Percentiles rank a stretch among this genome's conserved stretches.
These are phyloP conservation scores for Poeciliopsis presidionis DNA, from an alignment of 2,797 vertebrate species.

Conservation along the genomic window DNA sequence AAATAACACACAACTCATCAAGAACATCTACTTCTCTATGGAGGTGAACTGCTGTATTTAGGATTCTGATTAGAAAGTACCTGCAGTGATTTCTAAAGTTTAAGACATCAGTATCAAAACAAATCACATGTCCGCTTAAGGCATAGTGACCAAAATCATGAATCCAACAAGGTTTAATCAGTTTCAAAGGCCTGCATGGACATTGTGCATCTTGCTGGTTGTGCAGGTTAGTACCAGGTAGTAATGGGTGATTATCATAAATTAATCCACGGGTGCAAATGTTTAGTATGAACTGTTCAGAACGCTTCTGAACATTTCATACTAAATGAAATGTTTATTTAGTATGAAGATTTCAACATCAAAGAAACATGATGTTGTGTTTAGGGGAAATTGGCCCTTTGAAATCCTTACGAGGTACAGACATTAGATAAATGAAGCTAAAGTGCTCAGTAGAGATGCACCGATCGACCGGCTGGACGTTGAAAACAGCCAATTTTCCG, in stretches of 20 bases:
- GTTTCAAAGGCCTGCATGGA: slow-evolving; percentile 31
- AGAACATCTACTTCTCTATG: slow-evolving; percentile 30
- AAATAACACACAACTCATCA: slow-evolving; percentile 40
- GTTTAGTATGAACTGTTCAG: slow-evolving; percentile 37
- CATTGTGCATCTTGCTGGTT: slow-evolving; percentile 22
- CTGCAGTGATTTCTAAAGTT: slow-evolving; percentile 37
- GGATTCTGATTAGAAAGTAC: slow-evolving; percentile 52
- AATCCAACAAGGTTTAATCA: slow-evolving; percentile 36
- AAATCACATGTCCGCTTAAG: slow-evolving; percentile 66
- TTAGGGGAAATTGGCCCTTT: slow-evolving; percentile 35
- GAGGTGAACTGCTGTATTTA: slow-evolving; percentile 26
- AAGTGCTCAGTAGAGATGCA: neutral
- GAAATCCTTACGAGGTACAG: slow-evolving; percentile 29
- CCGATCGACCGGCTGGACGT: neutral
- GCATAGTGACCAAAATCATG: slow-evolving; percentile 56
- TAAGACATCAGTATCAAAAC: slow-evolving; percentile 62
- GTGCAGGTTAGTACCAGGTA: slow-evolving; percentile 37
- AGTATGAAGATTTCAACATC: too few species aligned
- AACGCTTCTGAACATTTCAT: neutral
- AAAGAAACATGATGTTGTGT: neutral
- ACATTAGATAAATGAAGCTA: neutral
- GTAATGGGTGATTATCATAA: slow-evolving; percentile 14
- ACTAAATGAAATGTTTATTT: too few species aligned
- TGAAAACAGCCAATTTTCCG: neutral
- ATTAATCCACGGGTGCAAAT: slow-evolving; percentile 50